Evolutionary conservation across 2,888 invertebrate species (phyloP), one percentile per base, ranked within the genome.

Genomic region (Noctua janthe): DNA sequence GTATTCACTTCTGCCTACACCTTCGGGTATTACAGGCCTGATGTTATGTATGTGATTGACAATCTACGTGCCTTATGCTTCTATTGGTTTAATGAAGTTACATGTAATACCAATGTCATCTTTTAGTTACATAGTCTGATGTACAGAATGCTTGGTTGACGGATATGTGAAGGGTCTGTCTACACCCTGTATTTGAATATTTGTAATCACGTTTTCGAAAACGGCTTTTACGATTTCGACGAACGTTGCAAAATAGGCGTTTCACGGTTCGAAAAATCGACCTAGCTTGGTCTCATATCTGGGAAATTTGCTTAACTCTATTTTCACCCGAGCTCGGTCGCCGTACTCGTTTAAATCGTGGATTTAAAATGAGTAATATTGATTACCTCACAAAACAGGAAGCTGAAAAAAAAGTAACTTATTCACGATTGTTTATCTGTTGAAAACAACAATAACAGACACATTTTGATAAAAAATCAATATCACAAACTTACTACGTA

Each of bases 391-490:
- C 56, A n/a, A 59, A 62, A 62, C 29, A 15, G 23, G 23, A 54
- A 8, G 23, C 20, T 23, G 23, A 23, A 10, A 23, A 10, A 23
- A 56, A 56, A 23, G 3, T 15, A 2, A 23, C 23, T 23, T 23
- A 10, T 54, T 23, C 2, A 15, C 15, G 13, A 29, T 62, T 62
- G 13, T 66, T 1, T 6, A 35, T 62, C 1, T 23, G 43, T 67
- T 11, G 5, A 11, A 23, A 66, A 39, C 23, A 6, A 11, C 17
- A 23, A 67, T 20, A n/a, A n/a, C 20, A 54, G 6, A 4, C 35
- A 49, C 39, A 35, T 72, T 80, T 8, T 35, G 56, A 76, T 51
- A 47, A 29, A 54, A 80, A 85, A 70, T 43, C 56, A 70, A 64
- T 71, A 35, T 39, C 4, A 3, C 20, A 74, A 77, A 71, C 43